These are phyloP conservation scores for Trissonchulus sp. DNA, from an alignment of 2,888 invertebrate species.

Conservation along the genomic window DNA sequence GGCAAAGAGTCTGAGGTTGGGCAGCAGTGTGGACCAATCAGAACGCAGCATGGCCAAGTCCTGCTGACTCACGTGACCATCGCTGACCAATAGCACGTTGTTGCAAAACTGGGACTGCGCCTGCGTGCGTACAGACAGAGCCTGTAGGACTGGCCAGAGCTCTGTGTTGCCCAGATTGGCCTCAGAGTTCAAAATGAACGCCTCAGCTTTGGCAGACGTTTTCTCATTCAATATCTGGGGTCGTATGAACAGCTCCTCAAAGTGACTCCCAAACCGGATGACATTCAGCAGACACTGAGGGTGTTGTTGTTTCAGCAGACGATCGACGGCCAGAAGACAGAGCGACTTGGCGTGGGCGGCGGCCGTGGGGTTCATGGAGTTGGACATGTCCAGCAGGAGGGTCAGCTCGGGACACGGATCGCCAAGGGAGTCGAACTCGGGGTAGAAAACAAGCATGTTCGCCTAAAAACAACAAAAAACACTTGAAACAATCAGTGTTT, in stretches of 20 bases:
- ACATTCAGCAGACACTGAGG: background rate
- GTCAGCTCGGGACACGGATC: slow-evolving; percentile 47
- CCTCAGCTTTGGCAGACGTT: background rate
- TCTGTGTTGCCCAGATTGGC: no score
- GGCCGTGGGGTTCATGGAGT: slow-evolving; percentile 53
- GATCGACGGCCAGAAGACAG: background rate
- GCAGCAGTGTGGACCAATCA: no score
- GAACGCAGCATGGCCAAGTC: no score
- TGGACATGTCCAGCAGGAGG: slow-evolving; percentile 54
- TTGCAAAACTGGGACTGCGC: no score
- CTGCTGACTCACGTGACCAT: no score
- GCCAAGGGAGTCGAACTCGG: slow-evolving; percentile 53
- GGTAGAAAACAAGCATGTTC: slow-evolving; percentile 56
- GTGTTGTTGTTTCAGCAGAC: background rate
- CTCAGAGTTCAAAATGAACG: no score
- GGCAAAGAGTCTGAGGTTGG: no score
- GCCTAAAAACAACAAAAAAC: slow-evolving; percentile 46
- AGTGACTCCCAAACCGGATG: background rate
- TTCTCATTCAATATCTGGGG: background rate
- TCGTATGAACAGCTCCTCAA: background rate
- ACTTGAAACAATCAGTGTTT: no score
- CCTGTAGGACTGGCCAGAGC: no score
- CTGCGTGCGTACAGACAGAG: no score
- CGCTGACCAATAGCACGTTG: background rate
- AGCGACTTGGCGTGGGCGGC: background rate